These are phyloP conservation scores for Oncorhynchus keta DNA, from an alignment of 2,113 vertebrate genomes.

Conservation along the genomic window DNA sequence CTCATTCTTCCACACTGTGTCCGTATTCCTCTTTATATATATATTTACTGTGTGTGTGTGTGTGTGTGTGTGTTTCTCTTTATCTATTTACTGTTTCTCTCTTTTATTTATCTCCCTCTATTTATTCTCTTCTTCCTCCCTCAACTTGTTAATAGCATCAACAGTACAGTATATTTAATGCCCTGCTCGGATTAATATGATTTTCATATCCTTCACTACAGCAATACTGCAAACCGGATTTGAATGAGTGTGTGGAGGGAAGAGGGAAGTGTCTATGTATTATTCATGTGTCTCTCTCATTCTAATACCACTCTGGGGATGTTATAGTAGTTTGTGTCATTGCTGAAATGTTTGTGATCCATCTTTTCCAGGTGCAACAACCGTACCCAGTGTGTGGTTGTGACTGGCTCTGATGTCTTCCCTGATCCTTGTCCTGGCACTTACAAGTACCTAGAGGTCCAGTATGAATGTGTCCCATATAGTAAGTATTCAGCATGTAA, in stretches of 20 bases:
- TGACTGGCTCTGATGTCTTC: constrained; percentile 98
- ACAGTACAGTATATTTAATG: constrained; percentile 26
- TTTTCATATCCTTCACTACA: constrained; percentile 52
- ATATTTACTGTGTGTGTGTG: too few species aligned
- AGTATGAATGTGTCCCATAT: constrained; percentile 99
- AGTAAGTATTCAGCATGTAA: constrained; percentile 85
- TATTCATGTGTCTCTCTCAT: not conserved
- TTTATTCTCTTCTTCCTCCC: too few species aligned
- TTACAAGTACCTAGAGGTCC: constrained; percentile 99
- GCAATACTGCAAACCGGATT: constrained; percentile 33
- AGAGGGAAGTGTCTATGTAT: not conserved
- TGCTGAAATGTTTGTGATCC: constrained; percentile 63
- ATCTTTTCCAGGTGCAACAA: constrained; percentile 95
- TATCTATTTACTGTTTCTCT: too few species aligned
- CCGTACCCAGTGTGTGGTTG: constrained; percentile 97
- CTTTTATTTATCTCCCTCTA: constrained; percentile 5
- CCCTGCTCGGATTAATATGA: constrained; percentile 30
- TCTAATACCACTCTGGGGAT: not conserved
- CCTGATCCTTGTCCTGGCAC: constrained; percentile 99
- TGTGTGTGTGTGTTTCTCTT: too few species aligned
- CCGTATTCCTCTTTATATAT: too few species aligned
- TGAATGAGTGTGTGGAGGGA: not conserved
- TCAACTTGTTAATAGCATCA: too few species aligned
- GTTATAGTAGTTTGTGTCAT: not conserved
- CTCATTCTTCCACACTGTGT: not conserved